Evolutionary conservation across 37 sponge, comb jelly and placozoan genomes (phyloP).

Genomic region (Eunapius fragilis): DNA sequence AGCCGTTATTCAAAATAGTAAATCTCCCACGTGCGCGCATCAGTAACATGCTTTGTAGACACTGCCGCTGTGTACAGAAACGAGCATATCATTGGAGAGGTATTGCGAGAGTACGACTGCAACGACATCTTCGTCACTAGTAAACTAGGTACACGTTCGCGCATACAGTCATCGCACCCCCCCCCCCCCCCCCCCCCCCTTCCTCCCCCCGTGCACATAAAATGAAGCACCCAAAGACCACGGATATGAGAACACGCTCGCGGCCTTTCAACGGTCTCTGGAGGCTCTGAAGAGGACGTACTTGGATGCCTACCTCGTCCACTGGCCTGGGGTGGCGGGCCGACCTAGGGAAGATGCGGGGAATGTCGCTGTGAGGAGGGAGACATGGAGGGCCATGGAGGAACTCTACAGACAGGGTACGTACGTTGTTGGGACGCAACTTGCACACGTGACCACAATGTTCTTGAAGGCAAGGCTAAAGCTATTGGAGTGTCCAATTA

Average conservation of each 20-base stretch:
- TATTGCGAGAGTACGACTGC: background rate
- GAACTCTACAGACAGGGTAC: constrained; percentile 40
- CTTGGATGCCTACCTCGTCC: constrained; percentile 67
- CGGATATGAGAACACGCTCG: constrained; percentile 50
- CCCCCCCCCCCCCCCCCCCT: too few relatives aligned
- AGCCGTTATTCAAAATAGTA: background rate
- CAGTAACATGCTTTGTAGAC: constrained; percentile 14
- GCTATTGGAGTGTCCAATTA: constrained; percentile 78
- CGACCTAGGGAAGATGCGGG: constrained; percentile 39
- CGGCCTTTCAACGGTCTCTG: constrained; percentile 30
- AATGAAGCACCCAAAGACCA: constrained; percentile 59
- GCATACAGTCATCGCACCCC: too few relatives aligned
- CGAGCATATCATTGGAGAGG: constrained; percentile 32
- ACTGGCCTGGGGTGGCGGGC: constrained; percentile 69
- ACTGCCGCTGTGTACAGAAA: constrained; percentile 70
- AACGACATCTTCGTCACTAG: constrained; percentile 42
- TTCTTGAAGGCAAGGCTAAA: constrained; percentile 30
- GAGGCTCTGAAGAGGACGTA: background rate
- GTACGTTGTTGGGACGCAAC: background rate
- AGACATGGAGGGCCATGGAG: constrained; percentile 73
- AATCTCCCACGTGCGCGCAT: background rate
- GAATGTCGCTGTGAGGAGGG: constrained; percentile 32
- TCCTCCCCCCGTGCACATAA: too few relatives aligned
- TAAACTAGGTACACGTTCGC: constrained; percentile 49
- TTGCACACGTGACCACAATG: background rate